These are phyloP conservation scores for Zosterops pallidus DNA, from an alignment of 2,113 vertebrate species.

Conservation along the genomic window DNA sequence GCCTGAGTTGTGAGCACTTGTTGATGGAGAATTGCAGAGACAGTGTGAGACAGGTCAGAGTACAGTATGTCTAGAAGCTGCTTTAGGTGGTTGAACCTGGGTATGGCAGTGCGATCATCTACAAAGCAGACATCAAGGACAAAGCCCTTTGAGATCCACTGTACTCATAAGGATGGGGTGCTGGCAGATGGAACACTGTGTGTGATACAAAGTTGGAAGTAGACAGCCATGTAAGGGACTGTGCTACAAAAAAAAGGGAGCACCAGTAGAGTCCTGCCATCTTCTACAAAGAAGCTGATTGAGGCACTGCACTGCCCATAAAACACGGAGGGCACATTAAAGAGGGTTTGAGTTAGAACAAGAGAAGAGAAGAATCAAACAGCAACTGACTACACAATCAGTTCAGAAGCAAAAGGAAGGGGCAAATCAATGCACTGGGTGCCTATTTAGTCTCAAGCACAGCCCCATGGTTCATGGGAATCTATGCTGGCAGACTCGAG, in stretches of 20 bases:
- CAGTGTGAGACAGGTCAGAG: neutral
- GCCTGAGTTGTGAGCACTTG: neutral
- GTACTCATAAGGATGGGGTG: neutral
- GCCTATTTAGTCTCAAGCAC: neutral
- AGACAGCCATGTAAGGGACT: neutral
- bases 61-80: neutral
- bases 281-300: neutral
- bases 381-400: neutral
- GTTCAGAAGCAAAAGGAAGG: neutral
- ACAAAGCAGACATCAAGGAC: slow-evolving; percentile 2
- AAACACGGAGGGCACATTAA: neutral
- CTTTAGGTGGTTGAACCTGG: neutral
- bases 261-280: neutral
- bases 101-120: neutral
- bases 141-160: slow-evolving; percentile 1
- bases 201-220: neutral
- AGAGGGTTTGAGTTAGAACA: neutral
- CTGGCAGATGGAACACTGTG: neutral
- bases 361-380: neutral
- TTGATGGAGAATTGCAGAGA: neutral
- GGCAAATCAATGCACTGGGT: fast-evolving
- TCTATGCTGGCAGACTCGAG: neutral
- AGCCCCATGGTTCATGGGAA: neutral
- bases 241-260: neutral
- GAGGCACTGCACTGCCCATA: neutral